Percentiles rank a stretch among this genome's conserved stretches.
These are phyloP conservation scores for Sebastes melanostomus DNA, from an alignment of 2,797 vertebrate species.

Conservation along the genomic window DNA sequence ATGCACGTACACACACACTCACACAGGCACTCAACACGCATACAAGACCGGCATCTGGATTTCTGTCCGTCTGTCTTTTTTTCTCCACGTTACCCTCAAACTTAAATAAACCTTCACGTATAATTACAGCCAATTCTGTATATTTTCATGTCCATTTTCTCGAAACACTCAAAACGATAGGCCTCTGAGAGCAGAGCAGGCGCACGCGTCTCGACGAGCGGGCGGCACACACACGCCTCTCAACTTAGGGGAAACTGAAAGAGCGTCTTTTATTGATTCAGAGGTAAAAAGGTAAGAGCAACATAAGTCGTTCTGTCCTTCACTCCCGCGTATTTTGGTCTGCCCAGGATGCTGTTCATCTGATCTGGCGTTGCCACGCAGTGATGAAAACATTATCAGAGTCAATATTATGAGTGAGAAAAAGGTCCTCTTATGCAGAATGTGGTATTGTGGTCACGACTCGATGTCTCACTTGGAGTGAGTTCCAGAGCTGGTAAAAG, in stretches of 20 bases:
- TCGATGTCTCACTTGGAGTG: slow-evolving; percentile 49
- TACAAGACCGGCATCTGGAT: slow-evolving; percentile 72
- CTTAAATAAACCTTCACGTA: slow-evolving; percentile 84
- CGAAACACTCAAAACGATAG: slow-evolving; percentile 68
- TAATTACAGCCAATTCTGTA: slow-evolving; percentile 84
- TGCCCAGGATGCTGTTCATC: slow-evolving; percentile 54
- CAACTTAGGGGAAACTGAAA: slow-evolving; percentile 56
- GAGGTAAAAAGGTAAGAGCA: slow-evolving; percentile 75
- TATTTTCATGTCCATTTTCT: slow-evolving; percentile 82
- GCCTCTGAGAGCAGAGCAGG: slow-evolving; percentile 66
- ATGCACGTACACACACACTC: slow-evolving; percentile 21
- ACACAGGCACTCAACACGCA: slow-evolving; percentile 34
- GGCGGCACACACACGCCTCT: slow-evolving; percentile 48
- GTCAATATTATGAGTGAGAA: slow-evolving; percentile 78
- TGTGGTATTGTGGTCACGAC: slow-evolving; percentile 72
- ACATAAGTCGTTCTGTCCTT: slow-evolving; percentile 67
- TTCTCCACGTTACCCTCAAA: slow-evolving; percentile 71
- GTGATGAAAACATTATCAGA: slow-evolving; percentile 80
- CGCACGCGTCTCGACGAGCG: slow-evolving; percentile 51
- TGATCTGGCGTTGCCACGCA: slow-evolving; percentile 55
- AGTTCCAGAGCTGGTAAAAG: slow-evolving; percentile 50
- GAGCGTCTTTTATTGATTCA: slow-evolving; percentile 74
- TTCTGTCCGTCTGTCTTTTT: slow-evolving; percentile 64
- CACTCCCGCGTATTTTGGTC: slow-evolving; percentile 66
- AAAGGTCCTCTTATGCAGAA: slow-evolving; percentile 70